Evolutionary conservation across 2,113 vertebrate species (phyloP).

Genomic region (Ptyas mucosa): DNA sequence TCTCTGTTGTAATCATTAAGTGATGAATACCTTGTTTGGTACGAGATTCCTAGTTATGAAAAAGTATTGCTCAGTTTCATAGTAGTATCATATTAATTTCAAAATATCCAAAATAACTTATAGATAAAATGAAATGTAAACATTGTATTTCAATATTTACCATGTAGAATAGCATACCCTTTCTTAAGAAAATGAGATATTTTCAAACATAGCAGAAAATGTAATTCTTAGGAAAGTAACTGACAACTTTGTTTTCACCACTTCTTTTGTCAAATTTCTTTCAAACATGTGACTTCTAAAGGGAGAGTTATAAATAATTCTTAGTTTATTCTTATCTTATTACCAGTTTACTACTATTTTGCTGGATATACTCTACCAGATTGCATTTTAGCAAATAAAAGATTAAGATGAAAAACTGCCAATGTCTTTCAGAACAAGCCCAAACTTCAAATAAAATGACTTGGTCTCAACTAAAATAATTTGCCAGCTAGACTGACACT

Average conservation of each 20-base stretch:
- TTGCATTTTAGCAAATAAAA: not conserved
- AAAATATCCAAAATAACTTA: not conserved
- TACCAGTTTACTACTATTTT: not conserved
- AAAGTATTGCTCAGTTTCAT: not conserved
- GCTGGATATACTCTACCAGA: not conserved
- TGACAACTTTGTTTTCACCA: not conserved
- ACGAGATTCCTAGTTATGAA: not conserved
- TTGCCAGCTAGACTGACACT: not conserved
- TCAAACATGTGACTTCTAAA: not conserved
- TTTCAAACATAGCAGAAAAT: not conserved
- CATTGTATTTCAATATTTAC: not conserved
- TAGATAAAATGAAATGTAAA: not conserved
- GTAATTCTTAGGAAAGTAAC: not conserved
- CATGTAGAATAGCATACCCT: not conserved
- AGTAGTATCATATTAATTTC: not conserved
- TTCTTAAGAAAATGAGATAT: not conserved
- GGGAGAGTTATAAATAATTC: not conserved
- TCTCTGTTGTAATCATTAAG: not conserved
- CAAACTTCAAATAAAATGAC: not conserved
- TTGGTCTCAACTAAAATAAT: not conserved
- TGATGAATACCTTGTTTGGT: not conserved
- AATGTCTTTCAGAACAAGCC: not conserved
- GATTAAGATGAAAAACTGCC: not conserved
- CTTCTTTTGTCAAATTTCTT: not conserved
- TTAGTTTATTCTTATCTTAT: not conserved